A percentile compares a stretch with the other conserved stretches of the same genome.
Conservation (phyloP, 2,797 vertebrate genomes). For the Garrulus glandarius region DNA sequence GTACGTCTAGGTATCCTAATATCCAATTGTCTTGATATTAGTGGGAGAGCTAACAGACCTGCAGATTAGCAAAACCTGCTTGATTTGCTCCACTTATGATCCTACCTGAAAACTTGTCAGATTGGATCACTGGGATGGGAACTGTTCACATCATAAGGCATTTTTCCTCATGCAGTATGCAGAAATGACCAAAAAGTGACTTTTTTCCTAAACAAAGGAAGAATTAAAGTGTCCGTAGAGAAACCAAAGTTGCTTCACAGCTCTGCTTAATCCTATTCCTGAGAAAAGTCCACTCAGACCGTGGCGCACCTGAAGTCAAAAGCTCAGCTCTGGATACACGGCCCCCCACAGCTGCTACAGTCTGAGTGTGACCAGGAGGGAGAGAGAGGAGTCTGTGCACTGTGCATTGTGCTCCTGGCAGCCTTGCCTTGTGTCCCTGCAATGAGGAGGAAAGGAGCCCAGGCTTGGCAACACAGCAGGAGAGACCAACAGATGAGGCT, state of each 20-base stretch:
- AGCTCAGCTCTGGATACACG: accelerated
- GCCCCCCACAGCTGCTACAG: accelerated
- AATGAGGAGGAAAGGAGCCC: not conserved
- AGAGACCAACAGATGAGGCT: not conserved
- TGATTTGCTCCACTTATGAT: not conserved
- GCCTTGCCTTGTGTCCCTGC: accelerated
- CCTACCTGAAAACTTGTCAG: not conserved
- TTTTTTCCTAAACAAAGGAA: not conserved
- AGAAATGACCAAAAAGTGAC: not conserved
- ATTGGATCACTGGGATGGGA: accelerated
- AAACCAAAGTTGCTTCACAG: not conserved
- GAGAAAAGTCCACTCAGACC: not conserved
- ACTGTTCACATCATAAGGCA: not conserved
- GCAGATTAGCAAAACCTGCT: accelerated
- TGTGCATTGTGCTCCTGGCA: not conserved
- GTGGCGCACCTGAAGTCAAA: accelerated
- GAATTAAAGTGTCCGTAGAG: not conserved
- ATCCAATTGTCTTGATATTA: not conserved
- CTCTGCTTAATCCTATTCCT: not conserved
- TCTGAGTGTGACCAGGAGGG: accelerated
- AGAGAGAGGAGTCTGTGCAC: accelerated
- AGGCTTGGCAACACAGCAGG: accelerated
- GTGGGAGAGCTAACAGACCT: not conserved
- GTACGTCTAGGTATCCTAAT: not conserved
- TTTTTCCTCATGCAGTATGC: not conserved